Evolutionary conservation across 2,888 invertebrate species (phyloP), one percentile per base, ranked within the genome.

Genomic region (Leptinotarsa rubiginosa): DNA sequence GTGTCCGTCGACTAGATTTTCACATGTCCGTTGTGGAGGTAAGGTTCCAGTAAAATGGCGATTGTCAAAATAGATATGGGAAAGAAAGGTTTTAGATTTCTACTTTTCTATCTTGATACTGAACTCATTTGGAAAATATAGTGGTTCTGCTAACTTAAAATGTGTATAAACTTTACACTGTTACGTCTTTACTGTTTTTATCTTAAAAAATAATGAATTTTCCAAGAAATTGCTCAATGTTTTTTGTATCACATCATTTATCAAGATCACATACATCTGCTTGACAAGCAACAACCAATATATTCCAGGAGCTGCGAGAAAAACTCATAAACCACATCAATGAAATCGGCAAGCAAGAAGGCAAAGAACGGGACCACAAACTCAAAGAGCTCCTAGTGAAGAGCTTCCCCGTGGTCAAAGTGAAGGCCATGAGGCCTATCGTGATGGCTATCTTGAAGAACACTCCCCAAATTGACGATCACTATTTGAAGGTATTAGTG

Each of bases 391-490:
- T 99, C 65, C 88, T 99, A 12, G 91, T 93, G 1, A 97, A 97
- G 88, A 97, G 97, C 86, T 99, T 99, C 87, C 94, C 97, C 0
- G 95, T 98, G 0, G 96, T 99, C 2, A 93, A 96, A 87, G 95
- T 97, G 0, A 96, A 97, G 85, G 93, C 95, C 0, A 87, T 98
- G 20, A 91, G 98, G 47, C 98, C 98, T 0, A 96, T 98, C 47
- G 97, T 98, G 2, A 96, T 99, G 96, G 93, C 96, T 78, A 96
- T 98, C 79, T 89, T 99, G 70, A 94, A 97, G 83, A 97, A 98
- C 85, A 95, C 97, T 4, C 94, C 96, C 3, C 95, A 96, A 81
- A 97, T 99, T 81, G 97, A 97, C 84, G 97, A 97, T 82, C 95
- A 96, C 87, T 96, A 95, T 86, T 87, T 96, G 54, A 91, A 92